Base-by-base conservation (phyloP, 2,113 vertebrate species). In the Lipophrys pholis region DNA sequence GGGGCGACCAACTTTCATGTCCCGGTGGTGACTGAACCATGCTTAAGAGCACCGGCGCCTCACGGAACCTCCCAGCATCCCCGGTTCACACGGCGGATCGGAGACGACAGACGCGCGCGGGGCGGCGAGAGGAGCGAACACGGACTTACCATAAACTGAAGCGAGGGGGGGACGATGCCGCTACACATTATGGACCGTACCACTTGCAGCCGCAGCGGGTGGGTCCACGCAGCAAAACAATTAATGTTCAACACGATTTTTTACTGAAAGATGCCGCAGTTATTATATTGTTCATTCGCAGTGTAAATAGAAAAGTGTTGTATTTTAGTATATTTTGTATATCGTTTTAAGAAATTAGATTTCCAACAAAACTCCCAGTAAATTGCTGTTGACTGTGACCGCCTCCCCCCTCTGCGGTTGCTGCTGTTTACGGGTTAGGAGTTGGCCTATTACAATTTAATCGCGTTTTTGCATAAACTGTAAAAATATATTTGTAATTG, bases 181-280 rank as follows among this genome's bases (percentile, higher is more conserved):
- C 88, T 69, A 84, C 86, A 82, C 87, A 81, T 74, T 85, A 73
- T 76, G 87, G 93, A 89, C 79, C 42, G 84, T 92, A 93, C 93
- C 93, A 94, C 49, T n/a, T 63, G 1, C 5, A 21, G 0, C 57
- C 42, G 46, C 68, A 58, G 62, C 39, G 65, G 70, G 79, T 81
- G 80, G 46, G 3, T 15, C 0, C 12, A 5, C 4, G 1, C 0
- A 61, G 42, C 38, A 66, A n/a, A 45, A 60, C 6, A 58, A 57
- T 8, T 4, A 14, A 8, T 14, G 42, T 17, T 52, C 4, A 8
- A 1, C 8, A 11, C 7, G 7, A 6, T 1, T 2, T 5, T 30
- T 6, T 0, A 14, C 0, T 8, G 5, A 64, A 42, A 14, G 2
- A 51, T 52, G 1, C 6, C 0, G 2, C 17, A 0, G 5, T 21